Evolutionary conservation across 2,113 vertebrate species (phyloP), one percentile per base, ranked within the genome.

Genomic region (Spermophilus dauricus): DNA sequence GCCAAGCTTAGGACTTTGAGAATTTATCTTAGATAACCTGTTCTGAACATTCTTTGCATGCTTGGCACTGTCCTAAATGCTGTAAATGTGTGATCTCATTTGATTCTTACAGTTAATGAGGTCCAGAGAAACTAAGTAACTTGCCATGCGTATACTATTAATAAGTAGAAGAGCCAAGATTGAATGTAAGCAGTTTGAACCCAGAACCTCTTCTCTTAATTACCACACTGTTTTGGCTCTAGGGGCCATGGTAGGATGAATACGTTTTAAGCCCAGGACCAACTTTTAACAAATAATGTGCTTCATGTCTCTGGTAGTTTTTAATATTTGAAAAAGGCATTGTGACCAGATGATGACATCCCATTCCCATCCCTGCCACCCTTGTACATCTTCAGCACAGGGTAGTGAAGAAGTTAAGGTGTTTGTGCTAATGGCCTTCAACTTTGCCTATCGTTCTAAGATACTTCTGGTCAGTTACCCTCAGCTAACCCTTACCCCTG

Each of bases 261-360:
- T 78, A 95, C 32, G 20, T 95, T 95, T 95, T 32, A 69, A 82
- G 53, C 34, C 18, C 45, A 95, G 78, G 34, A 91, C 56, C 81
- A 69, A 73, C 70, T 20, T 86, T 80, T 72, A 85, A 61, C 34
- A 67, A 87, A 45, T 86, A 94, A 48, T 91, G 45, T 67, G 30
- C 32, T 73, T 89, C 9, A 75, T 2, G 70, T 18, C 17, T 70
- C 16, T 48, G 45, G 45, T 87, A 78, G 42, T 56, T 96, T 83
- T 86, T 94, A 78, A 84, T 28, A 48, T 86, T 76, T 82, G 76
- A 20, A 48, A 72, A 95, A 82, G 16, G 28, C 82, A 56, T 51
- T 76, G 13, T 90, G 26, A 76, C 65, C 75, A 75, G 69, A 77
- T 16, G 61, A 1, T 75, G 63, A 70, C 28, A 86, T 61, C 30